A percentile compares a stretch with the other conserved stretches of the same genome.
phyloP scores from a whole-genome alignment of 1,140 invertebrate species.

The Hestina assimilis region DNA sequence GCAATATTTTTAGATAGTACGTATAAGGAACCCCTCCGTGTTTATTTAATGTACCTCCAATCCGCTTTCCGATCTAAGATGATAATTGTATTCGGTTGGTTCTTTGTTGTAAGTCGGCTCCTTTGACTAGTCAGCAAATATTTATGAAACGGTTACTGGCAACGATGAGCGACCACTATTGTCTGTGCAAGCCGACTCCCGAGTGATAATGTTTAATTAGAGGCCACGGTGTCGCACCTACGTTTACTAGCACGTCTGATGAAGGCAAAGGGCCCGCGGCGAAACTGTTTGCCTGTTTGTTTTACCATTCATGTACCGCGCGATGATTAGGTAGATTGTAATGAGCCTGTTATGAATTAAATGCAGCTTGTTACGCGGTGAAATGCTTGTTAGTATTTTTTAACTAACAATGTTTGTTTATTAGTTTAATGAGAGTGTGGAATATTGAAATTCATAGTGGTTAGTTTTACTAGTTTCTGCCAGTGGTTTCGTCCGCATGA shows the following conservation, averaged over 20 bases:
- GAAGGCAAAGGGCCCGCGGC: conserved; percentile 53
- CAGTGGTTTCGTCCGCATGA: too few relatives aligned
- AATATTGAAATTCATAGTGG: too few relatives aligned
- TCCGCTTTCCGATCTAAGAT: conserved; percentile 15
- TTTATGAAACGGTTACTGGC: conserved; percentile 69
- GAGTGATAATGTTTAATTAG: conserved; percentile 76
- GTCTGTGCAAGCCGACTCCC: conserved; percentile 55
- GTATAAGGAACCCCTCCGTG: too few relatives aligned
- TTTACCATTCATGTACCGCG: conserved; percentile 50
- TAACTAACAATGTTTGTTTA: conserved; percentile 1
- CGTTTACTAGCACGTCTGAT: conserved; percentile 41
- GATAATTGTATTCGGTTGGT: conserved; percentile 27
- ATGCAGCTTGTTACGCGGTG: conserved; percentile 21
- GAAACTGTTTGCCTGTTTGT: conserved; percentile 59
- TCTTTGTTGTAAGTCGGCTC: conserved; percentile 44
- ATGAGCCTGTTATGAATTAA: conserved; percentile 37
- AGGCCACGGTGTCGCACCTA: conserved; percentile 63
- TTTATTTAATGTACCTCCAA: too few relatives aligned
- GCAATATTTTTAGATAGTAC: too few relatives aligned
- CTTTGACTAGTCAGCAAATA: conserved; percentile 69
- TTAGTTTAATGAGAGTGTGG: too few relatives aligned
- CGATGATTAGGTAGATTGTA: conserved; percentile 58
- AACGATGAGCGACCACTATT: conserved; percentile 65
- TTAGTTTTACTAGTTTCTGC: too few relatives aligned
- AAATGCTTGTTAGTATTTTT: conserved; percentile 6